Evolutionary conservation across 2,113 vertebrate species (phyloP).

Genomic region (Silurus meridionalis): DNA sequence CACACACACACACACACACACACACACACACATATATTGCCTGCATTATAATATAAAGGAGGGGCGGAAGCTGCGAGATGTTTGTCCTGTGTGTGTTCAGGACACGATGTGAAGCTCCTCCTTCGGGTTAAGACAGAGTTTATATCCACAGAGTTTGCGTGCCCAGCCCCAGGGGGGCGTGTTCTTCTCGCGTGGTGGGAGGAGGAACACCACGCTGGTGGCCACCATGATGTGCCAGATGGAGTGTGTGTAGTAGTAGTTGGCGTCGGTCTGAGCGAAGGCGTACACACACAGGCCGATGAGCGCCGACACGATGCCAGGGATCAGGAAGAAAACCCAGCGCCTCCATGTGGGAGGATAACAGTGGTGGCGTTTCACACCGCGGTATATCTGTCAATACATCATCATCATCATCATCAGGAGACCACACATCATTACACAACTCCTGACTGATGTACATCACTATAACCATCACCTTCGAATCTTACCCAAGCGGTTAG

Average conservation of each 20-base stretch:
- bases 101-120: constrained; percentile 85
- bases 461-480: not conserved
- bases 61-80: not conserved
- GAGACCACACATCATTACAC: not conserved
- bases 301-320: constrained; percentile 79
- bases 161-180: constrained; percentile 76
- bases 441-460: not conserved
- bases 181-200: constrained; percentile 81
- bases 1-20: not conserved
- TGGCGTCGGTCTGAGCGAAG: constrained; percentile 87
- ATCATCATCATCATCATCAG: not conserved
- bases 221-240: constrained; percentile 95
- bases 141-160: constrained; percentile 83
- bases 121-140: constrained; percentile 83
- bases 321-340: constrained; percentile 89
- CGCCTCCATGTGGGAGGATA: constrained; percentile 91
- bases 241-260: constrained; percentile 96
- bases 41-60: too few relatives aligned
- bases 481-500: constrained; percentile 84
- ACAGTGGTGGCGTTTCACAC: constrained; percentile 78
- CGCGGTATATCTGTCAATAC: constrained; percentile 75
- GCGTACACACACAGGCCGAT: constrained; percentile 82
- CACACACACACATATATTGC: not conserved
- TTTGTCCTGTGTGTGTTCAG: constrained; percentile 42
- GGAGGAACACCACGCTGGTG: constrained; percentile 83